Conservation (phyloP, 2,113 vertebrate species). For the Pongo abelii region DNA sequence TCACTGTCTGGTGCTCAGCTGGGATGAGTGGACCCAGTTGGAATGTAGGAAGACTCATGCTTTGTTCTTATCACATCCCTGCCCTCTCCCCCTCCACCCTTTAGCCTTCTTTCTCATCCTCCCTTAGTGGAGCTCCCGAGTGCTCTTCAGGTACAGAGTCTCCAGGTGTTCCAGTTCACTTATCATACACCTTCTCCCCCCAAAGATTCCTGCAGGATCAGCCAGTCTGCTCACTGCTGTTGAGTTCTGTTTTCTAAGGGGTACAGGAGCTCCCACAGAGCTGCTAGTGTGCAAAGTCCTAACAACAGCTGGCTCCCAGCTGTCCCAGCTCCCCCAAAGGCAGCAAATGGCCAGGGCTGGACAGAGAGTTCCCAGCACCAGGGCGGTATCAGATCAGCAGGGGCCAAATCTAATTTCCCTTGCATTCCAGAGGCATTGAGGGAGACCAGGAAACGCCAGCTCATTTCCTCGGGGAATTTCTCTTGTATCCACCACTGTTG, state of each 20-base stretch:
- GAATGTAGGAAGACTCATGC: too few relatives aligned
- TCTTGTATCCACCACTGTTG: not conserved
- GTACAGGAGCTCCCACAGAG: not conserved
- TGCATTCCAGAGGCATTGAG: not conserved
- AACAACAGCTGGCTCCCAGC: slow-evolving; percentile 6
- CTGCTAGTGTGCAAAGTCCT: not conserved
- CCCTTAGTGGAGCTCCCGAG: not conserved
- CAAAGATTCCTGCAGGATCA: not conserved
- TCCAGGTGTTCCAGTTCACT: not conserved
- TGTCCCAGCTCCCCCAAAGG: not conserved
- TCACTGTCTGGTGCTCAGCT: not conserved
- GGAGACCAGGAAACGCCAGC: not conserved
- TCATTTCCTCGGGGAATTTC: not conserved
- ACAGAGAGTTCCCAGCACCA: not conserved
- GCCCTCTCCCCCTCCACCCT: fast-evolving
- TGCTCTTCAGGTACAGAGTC: not conserved
- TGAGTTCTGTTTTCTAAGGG: not conserved
- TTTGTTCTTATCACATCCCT: not conserved
- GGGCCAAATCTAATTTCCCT: not conserved
- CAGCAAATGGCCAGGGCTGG: not conserved
- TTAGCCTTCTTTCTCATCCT: not conserved
- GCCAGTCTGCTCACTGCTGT: not conserved
- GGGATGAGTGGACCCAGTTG: not conserved
- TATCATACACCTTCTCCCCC: not conserved
- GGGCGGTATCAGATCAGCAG: not conserved